A percentile compares a stretch with the other conserved stretches of the same genome.
Conservation (phyloP, 2,888 invertebrate genomes). For the Polydrusus cervinus region DNA sequence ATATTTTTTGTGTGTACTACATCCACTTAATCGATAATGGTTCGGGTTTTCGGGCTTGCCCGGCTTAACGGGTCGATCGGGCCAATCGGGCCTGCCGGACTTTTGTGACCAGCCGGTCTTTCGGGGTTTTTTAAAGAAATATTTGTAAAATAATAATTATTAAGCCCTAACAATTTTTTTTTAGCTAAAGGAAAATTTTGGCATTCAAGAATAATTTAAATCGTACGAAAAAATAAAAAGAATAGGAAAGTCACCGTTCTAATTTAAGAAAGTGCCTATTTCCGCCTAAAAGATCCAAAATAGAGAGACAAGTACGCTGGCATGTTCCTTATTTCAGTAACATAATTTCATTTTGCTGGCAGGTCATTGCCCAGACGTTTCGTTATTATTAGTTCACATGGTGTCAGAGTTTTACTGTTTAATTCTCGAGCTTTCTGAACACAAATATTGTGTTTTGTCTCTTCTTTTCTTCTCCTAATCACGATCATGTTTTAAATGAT, state of each 20-base stretch:
- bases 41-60: too few species aligned
- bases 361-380: slow-evolving; percentile 54
- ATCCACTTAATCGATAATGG: too few species aligned
- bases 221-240: not conserved
- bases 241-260: not conserved
- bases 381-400: slow-evolving; percentile 55
- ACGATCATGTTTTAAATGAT: slow-evolving; percentile 15
- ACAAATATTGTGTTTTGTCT: slow-evolving; percentile 46
- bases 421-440: slow-evolving; percentile 45
- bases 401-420: slow-evolving; percentile 50
- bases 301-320: slow-evolving; percentile 40
- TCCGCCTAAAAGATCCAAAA: slow-evolving; percentile 35
- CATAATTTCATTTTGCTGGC: slow-evolving; percentile 45
- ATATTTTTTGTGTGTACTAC: too few species aligned
- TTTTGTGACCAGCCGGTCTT: too few species aligned
- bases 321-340: slow-evolving; percentile 39
- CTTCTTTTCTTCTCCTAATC: slow-evolving; percentile 26
- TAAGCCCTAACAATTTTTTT: too few species aligned
- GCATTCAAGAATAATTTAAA: not conserved
- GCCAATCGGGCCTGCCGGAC: too few species aligned
- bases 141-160: too few species aligned
- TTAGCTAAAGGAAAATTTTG: too few species aligned
- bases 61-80: too few species aligned
- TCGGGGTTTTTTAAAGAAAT: too few species aligned
- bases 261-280: slow-evolving; percentile 21